Evolutionary conservation across 2,888 invertebrate species (phyloP), one percentile per base, ranked within the genome.

Genomic region (Torymus auratus): DNA sequence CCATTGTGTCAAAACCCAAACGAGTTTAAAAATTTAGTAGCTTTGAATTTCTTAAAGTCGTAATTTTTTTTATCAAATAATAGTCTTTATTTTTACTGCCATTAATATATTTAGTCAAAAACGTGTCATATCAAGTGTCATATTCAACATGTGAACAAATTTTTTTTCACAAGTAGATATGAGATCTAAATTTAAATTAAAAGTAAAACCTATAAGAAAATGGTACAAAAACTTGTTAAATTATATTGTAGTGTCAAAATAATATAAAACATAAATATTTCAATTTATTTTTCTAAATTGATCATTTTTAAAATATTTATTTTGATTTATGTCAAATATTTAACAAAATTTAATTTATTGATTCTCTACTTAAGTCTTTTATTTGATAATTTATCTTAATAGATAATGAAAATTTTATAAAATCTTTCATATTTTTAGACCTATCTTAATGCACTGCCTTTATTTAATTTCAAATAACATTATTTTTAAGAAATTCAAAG

Each of bases 1-100:
- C 96, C 82, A 93, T 96, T 87, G 95, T 96, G 78, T 96, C 96
- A 89, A 96, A 96, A 91, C 95, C 96, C 88, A 96, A 96, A 93
- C 93, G 95, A 91, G 96, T 96, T 82, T 82, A 58, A 78, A 73
- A 80, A 61, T 28, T 61, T 20, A 61, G 50, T 76, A 56, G 72
- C 76, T 76, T 80, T 80, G 56, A 70, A 71, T 76, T 80, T 55
- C 72, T 72, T 76, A 76, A n/a, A 80, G 71, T 75, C 71, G 52
- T 70, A 60, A 52, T 17, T 14, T 52, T 28, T 15, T 28, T 53
- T 72, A n/a, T 41, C 13, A 55, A 65, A 56, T 7, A 41, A 17
- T 58, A 62, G 56, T 67, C 12, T 23, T 55, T 23, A 13, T 17
- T 62, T 62, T 64, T 70, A 64, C 52, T 60, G 69, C 60, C 71